Percentiles rank a stretch among this genome's conserved stretches.
Conservation (phyloP, 2,797 vertebrate genomes). For the Cichlasoma orientale region DNA sequence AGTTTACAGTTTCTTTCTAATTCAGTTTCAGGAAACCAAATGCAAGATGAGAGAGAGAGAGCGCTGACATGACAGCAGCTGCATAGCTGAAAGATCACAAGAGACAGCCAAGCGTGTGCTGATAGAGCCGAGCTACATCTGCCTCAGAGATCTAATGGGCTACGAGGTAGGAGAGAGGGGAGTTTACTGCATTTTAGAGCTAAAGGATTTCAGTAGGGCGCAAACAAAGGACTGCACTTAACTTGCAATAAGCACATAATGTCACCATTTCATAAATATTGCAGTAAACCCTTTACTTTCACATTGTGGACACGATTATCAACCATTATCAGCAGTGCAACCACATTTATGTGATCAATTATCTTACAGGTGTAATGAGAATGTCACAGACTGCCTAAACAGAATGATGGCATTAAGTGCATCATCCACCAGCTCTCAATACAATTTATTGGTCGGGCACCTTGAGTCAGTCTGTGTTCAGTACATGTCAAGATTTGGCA, state of each 20-base stretch:
- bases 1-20: conserved; percentile 48
- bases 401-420: not conserved
- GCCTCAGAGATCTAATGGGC: conserved; percentile 37
- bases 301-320: not conserved
- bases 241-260: not conserved
- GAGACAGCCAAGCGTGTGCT: conserved; percentile 42
- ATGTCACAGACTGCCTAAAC: not conserved
- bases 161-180: not conserved
- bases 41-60: conserved; percentile 34
- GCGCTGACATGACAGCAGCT: conserved; percentile 42
- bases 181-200: conserved; percentile 12
- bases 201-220: not conserved
- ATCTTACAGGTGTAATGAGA: not conserved
- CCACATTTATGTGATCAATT: not conserved
- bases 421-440: not conserved
- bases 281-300: not conserved
- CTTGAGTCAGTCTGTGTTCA: not conserved
- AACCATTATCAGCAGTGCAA: not conserved
- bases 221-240: not conserved
- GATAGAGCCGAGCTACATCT: conserved; percentile 51
- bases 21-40: conserved; percentile 46
- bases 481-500: not conserved
- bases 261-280: not conserved
- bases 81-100: conserved; percentile 55
- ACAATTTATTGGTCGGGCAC: not conserved